These are phyloP conservation scores for Syngnathus acus DNA, from an alignment of 2,797 vertebrate species.

Conservation along the genomic window DNA sequence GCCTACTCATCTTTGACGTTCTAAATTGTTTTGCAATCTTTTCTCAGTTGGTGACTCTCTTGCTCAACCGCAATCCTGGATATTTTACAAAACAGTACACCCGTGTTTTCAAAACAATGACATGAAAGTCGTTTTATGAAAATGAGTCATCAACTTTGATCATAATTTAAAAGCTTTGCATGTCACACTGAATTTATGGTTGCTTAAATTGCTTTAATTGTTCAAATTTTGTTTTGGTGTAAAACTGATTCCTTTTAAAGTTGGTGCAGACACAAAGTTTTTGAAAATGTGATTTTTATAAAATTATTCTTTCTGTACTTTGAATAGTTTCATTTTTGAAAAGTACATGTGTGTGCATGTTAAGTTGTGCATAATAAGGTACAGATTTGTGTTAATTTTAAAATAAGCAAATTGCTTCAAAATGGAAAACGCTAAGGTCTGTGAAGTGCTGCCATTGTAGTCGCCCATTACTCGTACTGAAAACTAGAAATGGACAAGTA, in stretches of 20 bases:
- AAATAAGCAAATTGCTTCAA: not conserved
- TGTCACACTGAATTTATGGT: not conserved
- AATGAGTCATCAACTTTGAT: not conserved
- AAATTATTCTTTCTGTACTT: too few relatives aligned
- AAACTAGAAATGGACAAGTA: too few relatives aligned
- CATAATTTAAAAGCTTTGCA: not conserved
- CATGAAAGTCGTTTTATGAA: not conserved
- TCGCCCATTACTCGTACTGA: too few relatives aligned
- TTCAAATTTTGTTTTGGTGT: not conserved
- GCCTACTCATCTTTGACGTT: not conserved
- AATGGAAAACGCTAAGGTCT: too few relatives aligned
- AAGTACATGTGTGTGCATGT: too few relatives aligned
- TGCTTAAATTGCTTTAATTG: not conserved
- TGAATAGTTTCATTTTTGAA: too few relatives aligned
- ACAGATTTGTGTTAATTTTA: too few relatives aligned
- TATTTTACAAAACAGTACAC: not conserved
- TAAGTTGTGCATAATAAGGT: too few relatives aligned
- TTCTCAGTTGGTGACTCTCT: not conserved
- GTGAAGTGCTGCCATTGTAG: too few relatives aligned
- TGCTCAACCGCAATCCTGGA: not conserved
- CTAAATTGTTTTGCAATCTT: not conserved
- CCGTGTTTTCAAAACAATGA: not conserved
- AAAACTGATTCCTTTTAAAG: not conserved
- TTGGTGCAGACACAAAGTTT: too few relatives aligned
- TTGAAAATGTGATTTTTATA: too few relatives aligned